These are phyloP conservation scores for Petrocephalus microphthalmus DNA, from an alignment of 2,113 vertebrate species.

Conservation along the genomic window DNA sequence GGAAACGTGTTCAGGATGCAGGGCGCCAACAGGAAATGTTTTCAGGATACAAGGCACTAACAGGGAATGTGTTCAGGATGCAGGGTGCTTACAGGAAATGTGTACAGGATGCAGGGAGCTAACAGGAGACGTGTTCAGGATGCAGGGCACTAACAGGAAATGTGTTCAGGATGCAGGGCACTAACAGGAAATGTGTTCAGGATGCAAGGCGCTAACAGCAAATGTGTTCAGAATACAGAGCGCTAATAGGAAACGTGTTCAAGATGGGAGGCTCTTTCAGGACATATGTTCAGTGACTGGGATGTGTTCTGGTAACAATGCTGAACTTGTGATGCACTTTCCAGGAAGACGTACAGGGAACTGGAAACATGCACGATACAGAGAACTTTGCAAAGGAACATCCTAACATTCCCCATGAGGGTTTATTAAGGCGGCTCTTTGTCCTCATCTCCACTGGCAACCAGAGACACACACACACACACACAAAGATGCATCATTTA, in stretches of 20 bases:
- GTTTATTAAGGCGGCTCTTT: background rate
- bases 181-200: background rate
- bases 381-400: background rate
- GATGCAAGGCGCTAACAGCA: background rate
- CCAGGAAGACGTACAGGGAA: background rate
- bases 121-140: background rate
- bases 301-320: background rate
- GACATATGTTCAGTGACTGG: background rate
- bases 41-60: background rate
- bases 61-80: background rate
- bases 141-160: background rate
- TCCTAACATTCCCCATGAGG: background rate
- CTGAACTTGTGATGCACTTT: background rate
- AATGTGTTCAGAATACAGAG: too few relatives aligned
- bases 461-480: background rate
- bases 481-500: slow-evolving; percentile 10
- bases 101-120: background rate
- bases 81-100: background rate
- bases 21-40: background rate
- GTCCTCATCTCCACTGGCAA: background rate
- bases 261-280: background rate
- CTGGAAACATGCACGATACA: background rate
- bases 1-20: background rate
- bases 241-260: too few relatives aligned
- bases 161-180: background rate